Evolutionary conservation across 2,888 invertebrate genomes (phyloP).

Genomic region (Parnassius apollo): DNA sequence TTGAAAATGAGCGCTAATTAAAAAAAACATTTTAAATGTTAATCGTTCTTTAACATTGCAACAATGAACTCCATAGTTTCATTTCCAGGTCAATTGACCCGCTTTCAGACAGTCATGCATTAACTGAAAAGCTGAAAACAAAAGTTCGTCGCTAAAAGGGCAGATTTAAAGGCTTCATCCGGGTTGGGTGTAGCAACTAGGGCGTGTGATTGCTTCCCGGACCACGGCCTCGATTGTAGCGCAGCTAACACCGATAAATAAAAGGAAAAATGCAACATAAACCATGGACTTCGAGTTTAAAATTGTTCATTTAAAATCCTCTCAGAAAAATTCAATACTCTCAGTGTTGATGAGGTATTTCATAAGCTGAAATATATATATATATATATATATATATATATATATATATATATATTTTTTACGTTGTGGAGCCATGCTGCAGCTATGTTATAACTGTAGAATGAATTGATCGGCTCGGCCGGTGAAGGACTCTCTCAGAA

Average conservation of each 20-base stretch:
- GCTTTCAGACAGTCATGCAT: constrained; percentile 1
- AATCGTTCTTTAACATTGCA: neutral
- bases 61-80: neutral
- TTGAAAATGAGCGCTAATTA: no score
- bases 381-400: no score
- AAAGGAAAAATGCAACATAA: neutral
- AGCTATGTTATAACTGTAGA: no score
- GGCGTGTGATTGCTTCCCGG: constrained; percentile 7
- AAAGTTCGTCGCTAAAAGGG: constrained; percentile 12
- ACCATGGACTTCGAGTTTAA: neutral
- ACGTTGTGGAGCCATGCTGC: no score
- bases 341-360: no score
- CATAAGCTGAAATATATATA: no score
- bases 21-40: neutral
- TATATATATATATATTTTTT: no score
- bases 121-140: constrained; percentile 15
- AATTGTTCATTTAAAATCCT: neutral
- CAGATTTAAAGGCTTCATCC: constrained; percentile 16
- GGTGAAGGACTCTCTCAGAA: no score
- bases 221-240: neutral
- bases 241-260: neutral
- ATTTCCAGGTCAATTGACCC: constrained; percentile 8
- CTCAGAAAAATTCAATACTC: neutral
- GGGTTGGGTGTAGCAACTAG: constrained; percentile 11
- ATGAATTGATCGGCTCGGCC: no score